phyloP scores from a whole-genome alignment of 2,113 vertebrate genomes.

The Cryptomyrus ogoouensis region DNA sequence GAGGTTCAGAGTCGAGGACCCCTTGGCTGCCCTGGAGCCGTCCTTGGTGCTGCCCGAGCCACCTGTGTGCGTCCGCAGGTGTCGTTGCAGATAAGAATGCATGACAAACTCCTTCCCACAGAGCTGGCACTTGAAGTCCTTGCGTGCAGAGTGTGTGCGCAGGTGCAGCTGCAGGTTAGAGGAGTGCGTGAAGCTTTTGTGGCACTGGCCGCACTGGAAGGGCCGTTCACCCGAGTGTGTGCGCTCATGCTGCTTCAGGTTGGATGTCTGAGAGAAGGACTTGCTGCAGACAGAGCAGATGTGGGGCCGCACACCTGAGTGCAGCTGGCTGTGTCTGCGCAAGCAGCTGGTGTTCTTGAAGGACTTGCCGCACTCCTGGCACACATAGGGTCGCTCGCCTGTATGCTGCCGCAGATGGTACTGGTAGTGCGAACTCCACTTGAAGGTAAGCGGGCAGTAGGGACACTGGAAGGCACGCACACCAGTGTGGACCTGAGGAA shows the following conservation, averaged over 20 bases:
- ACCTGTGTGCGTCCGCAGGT: slow-evolving; percentile 61
- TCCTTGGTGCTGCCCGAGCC: slow-evolving; percentile 38
- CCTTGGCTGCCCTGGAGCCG: slow-evolving; percentile 42
- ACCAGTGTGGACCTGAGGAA: slow-evolving; percentile 74
- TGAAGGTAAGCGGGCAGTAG: slow-evolving; percentile 83
- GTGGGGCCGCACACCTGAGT: slow-evolving; percentile 80
- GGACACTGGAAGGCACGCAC: slow-evolving; percentile 83
- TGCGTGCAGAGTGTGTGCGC: slow-evolving; percentile 75
- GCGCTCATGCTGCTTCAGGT: slow-evolving; percentile 83
- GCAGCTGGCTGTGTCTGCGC: slow-evolving; percentile 79
- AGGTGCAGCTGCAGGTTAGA: slow-evolving; percentile 82
- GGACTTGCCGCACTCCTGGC: slow-evolving; percentile 82
- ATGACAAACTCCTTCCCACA: slow-evolving; percentile 83
- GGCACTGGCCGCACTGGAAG: slow-evolving; percentile 68
- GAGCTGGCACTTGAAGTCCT: slow-evolving; percentile 73
- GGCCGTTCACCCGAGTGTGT: slow-evolving; percentile 82
- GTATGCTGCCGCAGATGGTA: slow-evolving; percentile 87
- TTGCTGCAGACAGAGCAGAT: slow-evolving; percentile 77
- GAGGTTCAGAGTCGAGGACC: slow-evolving; percentile 47
- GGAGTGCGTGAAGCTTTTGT: slow-evolving; percentile 79
- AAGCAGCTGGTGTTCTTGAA: slow-evolving; percentile 89
- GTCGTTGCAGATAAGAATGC: slow-evolving; percentile 84
- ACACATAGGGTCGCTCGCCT: slow-evolving; percentile 78
- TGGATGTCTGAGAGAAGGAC: slow-evolving; percentile 82
- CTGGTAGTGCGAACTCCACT: slow-evolving; percentile 90